phyloP scores from a whole-genome alignment of 2,888 invertebrate species.

The Dynastes tityus region DNA sequence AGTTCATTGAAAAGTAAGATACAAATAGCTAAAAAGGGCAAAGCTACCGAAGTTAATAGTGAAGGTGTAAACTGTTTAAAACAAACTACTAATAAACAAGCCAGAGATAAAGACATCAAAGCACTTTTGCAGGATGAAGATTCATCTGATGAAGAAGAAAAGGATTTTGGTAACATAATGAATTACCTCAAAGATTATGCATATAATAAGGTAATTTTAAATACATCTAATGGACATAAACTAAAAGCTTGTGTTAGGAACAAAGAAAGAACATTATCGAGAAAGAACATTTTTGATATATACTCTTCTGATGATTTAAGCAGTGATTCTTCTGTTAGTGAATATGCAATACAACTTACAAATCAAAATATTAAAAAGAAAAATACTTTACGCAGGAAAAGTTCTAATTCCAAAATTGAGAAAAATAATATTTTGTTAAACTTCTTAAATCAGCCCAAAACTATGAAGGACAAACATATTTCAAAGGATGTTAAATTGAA shows the following conservation, averaged over 20 bases:
- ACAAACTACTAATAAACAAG: not conserved
- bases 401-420: too few species aligned
- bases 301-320: not conserved
- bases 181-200: conserved; percentile 18
- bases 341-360: not conserved
- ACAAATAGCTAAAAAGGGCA: not conserved
- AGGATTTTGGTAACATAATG: conserved; percentile 22
- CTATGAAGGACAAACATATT: too few species aligned
- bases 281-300: not conserved
- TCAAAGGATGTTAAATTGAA: too few species aligned
- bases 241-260: not conserved
- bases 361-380: not conserved
- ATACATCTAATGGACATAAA: not conserved
- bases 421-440: too few species aligned
- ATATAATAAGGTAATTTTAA: not conserved
- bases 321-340: conserved; percentile 17
- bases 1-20: not conserved
- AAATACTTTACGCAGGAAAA: not conserved
- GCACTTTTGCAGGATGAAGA: not conserved
- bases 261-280: not conserved
- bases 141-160: conserved; percentile 37
- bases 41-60: not conserved
- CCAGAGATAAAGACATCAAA: not conserved
- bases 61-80: not conserved
- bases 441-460: too few species aligned